phyloP scores from a whole-genome alignment of 2,113 vertebrate genomes.

The Protobothrops mucrosquamatus region DNA sequence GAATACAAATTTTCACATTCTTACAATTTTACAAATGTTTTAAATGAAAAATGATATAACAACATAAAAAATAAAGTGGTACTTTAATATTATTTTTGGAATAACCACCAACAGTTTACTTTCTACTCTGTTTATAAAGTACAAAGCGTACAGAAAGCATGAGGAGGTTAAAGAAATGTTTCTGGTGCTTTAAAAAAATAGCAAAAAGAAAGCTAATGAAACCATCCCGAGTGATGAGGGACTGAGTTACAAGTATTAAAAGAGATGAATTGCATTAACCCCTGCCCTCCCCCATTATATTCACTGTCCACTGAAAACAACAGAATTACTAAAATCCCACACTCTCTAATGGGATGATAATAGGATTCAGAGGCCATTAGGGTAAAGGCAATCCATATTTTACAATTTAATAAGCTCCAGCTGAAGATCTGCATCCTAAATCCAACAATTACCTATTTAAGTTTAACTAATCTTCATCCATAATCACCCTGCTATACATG shows the following conservation, averaged over 20 bases:
- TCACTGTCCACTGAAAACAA: slow-evolving; percentile 84
- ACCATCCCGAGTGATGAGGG: slow-evolving; percentile 63
- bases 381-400: slow-evolving; percentile 90
- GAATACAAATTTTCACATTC: not conserved
- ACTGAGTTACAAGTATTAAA: slow-evolving; percentile 72
- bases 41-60: slow-evolving; percentile 47
- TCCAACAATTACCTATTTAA: slow-evolving; percentile 74
- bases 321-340: slow-evolving; percentile 83
- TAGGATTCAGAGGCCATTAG: slow-evolving; percentile 84
- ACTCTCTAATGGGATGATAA: slow-evolving; percentile 88
- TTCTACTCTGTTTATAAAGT: slow-evolving; percentile 49
- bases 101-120: slow-evolving; percentile 43
- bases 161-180: slow-evolving; percentile 27
- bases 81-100: slow-evolving; percentile 53
- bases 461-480: slow-evolving; percentile 72
- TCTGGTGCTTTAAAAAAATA: slow-evolving; percentile 14
- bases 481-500: slow-evolving; percentile 44
- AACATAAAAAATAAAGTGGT: slow-evolving; percentile 61
- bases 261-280: slow-evolving; percentile 78
- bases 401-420: slow-evolving; percentile 78
- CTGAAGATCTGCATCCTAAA: slow-evolving; percentile 71
- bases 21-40: slow-evolving; percentile 26
- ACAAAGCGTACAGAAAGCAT: slow-evolving; percentile 32
- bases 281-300: slow-evolving; percentile 77
- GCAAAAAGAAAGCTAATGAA: slow-evolving; percentile 51